phyloP scores from a whole-genome alignment of 2,888 invertebrate genomes.

The Siphlonurus alternatus region DNA sequence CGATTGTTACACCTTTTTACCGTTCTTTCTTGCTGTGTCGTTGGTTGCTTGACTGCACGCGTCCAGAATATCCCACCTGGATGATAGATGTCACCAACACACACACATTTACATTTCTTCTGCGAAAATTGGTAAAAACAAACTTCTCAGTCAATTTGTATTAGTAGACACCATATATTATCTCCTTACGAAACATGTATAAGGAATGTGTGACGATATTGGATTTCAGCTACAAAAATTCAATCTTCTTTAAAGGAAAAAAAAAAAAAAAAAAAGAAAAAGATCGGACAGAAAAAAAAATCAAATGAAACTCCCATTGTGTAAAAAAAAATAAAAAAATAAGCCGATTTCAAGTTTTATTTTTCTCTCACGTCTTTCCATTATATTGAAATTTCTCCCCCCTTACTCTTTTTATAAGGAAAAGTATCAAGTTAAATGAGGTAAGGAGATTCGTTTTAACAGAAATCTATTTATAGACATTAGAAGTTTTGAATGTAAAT shows the following conservation, averaged over 20 bases:
- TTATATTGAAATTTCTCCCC: not conserved
- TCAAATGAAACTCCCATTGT: too few species aligned
- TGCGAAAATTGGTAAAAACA: too few species aligned
- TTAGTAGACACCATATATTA: not conserved
- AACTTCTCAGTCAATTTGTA: not conserved
- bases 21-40: not conserved
- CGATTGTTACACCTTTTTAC: not conserved
- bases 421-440: not conserved
- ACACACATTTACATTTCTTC: not conserved
- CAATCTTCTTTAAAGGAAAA: not conserved
- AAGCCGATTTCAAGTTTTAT: not conserved
- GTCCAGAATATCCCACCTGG: not conserved
- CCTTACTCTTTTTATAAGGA: not conserved
- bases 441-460: not conserved
- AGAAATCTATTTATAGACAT: not conserved
- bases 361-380: not conserved
- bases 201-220: not conserved
- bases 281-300: not conserved
- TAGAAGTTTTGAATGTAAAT: too few species aligned
- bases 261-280: not conserved
- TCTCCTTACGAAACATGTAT: not conserved
- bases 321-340: not conserved
- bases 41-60: not conserved
- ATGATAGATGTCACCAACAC: not conserved
- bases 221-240: not conserved